These are phyloP conservation scores for Tribolium castaneum DNA, from an alignment of 1,140 invertebrate species.

Conservation along the genomic window DNA sequence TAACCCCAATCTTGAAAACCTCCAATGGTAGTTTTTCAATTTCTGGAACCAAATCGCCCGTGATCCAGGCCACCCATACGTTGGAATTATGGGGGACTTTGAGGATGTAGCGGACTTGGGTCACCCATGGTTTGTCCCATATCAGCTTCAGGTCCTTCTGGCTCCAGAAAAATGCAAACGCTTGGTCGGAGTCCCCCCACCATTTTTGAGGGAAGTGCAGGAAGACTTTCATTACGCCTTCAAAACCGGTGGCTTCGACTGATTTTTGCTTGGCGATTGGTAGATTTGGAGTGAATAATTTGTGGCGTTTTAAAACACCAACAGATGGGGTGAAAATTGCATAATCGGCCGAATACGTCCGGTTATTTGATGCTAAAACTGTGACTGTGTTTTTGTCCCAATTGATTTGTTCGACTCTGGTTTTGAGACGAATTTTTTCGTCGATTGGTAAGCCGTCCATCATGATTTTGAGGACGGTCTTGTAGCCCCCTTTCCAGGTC, in stretches of 20 bases:
- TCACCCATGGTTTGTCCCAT: slow-evolving; percentile 67
- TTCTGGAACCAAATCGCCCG: slow-evolving; percentile 67
- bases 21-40: slow-evolving; percentile 68
- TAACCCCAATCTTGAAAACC: slow-evolving; percentile 63
- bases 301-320: slow-evolving; percentile 69
- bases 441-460: slow-evolving; percentile 51
- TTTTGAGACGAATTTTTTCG: slow-evolving; percentile 65
- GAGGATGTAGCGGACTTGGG: slow-evolving; percentile 65
- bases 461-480: slow-evolving; percentile 5
- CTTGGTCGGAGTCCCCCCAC: slow-evolving; percentile 69
- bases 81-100: slow-evolving; percentile 63
- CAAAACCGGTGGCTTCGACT: slow-evolving; percentile 75
- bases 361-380: slow-evolving; percentile 66
- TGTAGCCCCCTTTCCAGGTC: not conserved
- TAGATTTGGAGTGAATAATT: slow-evolving; percentile 74
- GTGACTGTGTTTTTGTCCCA: slow-evolving; percentile 64
- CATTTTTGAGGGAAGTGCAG: slow-evolving; percentile 73
- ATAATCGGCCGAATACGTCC: slow-evolving; percentile 70
- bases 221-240: slow-evolving; percentile 82
- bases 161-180: slow-evolving; percentile 69
- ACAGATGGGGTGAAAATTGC: slow-evolving; percentile 56
- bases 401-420: slow-evolving; percentile 65
- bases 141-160: slow-evolving; percentile 70
- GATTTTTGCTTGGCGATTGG: slow-evolving; percentile 70
- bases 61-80: slow-evolving; percentile 69